Conservation (phyloP, 2,888 invertebrate species). For the Ophion obscuratus region DNA sequence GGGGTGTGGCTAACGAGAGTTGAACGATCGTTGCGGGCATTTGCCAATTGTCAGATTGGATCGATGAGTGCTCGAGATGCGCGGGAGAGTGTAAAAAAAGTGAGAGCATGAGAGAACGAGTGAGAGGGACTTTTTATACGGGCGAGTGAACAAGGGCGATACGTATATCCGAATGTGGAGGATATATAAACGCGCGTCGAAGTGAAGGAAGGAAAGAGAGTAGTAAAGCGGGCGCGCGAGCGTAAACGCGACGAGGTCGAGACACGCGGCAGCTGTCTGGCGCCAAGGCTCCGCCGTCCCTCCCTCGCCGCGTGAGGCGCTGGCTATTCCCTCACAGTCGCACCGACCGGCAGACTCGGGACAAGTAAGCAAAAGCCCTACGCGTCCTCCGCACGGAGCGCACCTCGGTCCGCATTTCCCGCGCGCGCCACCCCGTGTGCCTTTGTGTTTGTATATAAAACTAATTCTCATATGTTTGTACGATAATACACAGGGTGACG, state of each 20-base stretch:
- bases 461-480: not conserved
- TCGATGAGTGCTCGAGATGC: too few species aligned
- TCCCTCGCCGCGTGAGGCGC: constrained; percentile 1
- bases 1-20: not conserved
- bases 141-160: too few species aligned
- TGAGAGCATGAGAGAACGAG: constrained; percentile 3
- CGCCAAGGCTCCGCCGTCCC: constrained; percentile 77
- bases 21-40: constrained; percentile 16
- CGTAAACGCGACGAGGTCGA: constrained; percentile 78
- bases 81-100: too few species aligned
- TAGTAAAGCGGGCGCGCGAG: constrained; percentile 67
- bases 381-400: constrained; percentile 36
- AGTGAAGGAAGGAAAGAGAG: constrained; percentile 43
- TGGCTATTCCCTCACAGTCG: constrained; percentile 76
- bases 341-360: constrained; percentile 70
- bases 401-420: constrained; percentile 23
- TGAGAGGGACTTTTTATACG: too few species aligned
- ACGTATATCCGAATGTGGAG: too few species aligned
- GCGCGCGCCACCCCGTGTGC: not conserved
- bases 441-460: not conserved
- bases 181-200: too few species aligned
- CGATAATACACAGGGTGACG: not conserved
- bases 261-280: constrained; percentile 82
- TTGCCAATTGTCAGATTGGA: constrained; percentile 53
- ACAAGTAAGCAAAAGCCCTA: constrained; percentile 31